Evolutionary conservation across 2,113 vertebrate species (phyloP), one percentile per base, ranked within the genome.

Genomic region (Phodopus roborovskii): DNA sequence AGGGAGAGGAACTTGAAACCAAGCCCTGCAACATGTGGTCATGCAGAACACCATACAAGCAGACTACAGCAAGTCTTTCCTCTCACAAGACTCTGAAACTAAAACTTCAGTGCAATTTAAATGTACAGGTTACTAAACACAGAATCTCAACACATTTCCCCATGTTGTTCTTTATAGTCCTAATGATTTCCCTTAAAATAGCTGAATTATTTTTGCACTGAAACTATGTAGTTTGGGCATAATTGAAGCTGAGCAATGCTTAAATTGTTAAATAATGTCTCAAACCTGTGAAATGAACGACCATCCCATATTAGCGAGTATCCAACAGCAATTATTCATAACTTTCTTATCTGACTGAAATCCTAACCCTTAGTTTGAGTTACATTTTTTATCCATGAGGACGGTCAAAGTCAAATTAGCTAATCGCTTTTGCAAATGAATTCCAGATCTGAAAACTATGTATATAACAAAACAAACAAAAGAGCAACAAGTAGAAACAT

Each of bases 141-240:
- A 92, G 48, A 96, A 92, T 45, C 28, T 83, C 9, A 95, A 96
- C 2, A 71, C n/a, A 74, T 92, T 78, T 66, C 58, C 42, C 92
- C 53, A 84, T 36, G n/a, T 45, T 81, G 70, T 71, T 91, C 68
- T 86, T 62, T 89, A 95, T 33, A 79, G 45, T 64, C 45, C 73
- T 71, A 33, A 89, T 88, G 6, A 85, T 42, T 87, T 88, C 36
- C 22, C 48, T 22, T 64, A 58, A 87, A 56, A 91, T 10, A 90
- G 5, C 36, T 84, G 62, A 87, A 75, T 45, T 36, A 81, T 50
- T 85, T 88, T 75, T 75, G 73, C 0, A 90, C 0, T 87, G 20
- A 97, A 89, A 4, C 68, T 56, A 48, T 39, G 30, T 48, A 62
- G 56, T 90, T 92, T 22, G 83, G 68, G 42, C 39, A 92, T 86